Evolutionary conservation across 2,113 vertebrate species (phyloP), one percentile per base, ranked within the genome.

Genomic region (Plecturocebus donacophilus): DNA sequence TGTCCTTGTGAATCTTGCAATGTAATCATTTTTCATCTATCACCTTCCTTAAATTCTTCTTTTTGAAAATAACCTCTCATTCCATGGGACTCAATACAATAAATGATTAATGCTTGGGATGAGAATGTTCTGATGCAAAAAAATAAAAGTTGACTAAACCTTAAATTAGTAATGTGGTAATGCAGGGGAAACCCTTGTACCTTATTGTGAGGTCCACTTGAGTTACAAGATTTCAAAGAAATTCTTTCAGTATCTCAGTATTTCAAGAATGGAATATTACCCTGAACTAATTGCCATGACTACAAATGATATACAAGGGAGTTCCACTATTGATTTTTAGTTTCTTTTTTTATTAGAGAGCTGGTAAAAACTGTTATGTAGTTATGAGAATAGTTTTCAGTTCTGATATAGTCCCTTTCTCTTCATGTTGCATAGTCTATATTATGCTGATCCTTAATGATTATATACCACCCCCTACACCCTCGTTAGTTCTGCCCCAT

Each of bases 91-190:
- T 90, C 38, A 81, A 79, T 49, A 45, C 27, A 90, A 54, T 85
- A 81, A 89, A 95, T 94, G 80, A 54, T 82, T 92, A 77, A 77
- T 87, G 58, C 35, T 82, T 83, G 52, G 21, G 38, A 35, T 92
- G 35, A 49, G 30, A 90, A 49, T 56, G 27, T 23, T 73, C 45
- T 87, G 52, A 54, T 52, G 70, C 5, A 77, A 66, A 92, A 49
- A 81, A 27, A 61, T 13, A 30, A 64, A 64, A 92, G 79, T 38
- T 85, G 81, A 89, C 52, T 49, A 71, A 86, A 25, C 6, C 23
- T 81, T 94, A 71, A 92, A 70, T 86, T 82, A 89, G 66, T 86
- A 70, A 89, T 77, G 49, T 84, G 12, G 13, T 58, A 76, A 75
- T 75, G 3, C 6, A 80, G 52, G 85, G 27, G 19, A 6, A 64